Base-by-base conservation (phyloP, 2,797 vertebrate species). In the Helarctos malayanus region DNA sequence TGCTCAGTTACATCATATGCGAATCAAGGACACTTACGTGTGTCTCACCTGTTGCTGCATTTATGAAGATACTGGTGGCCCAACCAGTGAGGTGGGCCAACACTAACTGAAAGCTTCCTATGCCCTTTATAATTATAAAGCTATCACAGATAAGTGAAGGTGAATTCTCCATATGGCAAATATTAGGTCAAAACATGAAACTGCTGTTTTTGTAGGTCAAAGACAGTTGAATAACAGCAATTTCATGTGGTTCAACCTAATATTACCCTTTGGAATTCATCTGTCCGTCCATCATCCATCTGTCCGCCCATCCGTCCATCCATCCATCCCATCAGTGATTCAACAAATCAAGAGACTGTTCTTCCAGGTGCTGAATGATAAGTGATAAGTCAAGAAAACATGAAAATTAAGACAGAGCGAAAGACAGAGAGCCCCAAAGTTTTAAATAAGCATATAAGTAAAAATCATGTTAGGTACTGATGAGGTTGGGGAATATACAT, bases 101-200 rank as follows among this genome's bases (percentile, higher is more conserved):
- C 56, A 63, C n/a, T 21, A 59, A 45, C n/a, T 8, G 4, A 47
- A 35, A 32, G 19, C 38, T 41, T 89, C 41, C 49, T 73, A 14
- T 15, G 3, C 3, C 14, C 45, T 93, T 85, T 78, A 75, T 69
- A 76, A 61, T 90, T 89, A 49, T 71, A 78, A 57, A 29, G 89
- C 63, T 95, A 21, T 84, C 32, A 18, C n/a, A 94, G 8, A 6
- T 57, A 78, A 94, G 82, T 82, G 73, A 79, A 85, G 5, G 56
- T 89, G 56, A 87, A 45, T 41, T 75, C 29, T 19, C 23, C 59
- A 56, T 47, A 59, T 89, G 52, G 75, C 49, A 91, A 56, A 69
- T 63, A 69, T 86, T 57, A 94, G 52, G 35, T 89, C 75, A 83
- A 45, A 91, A 63, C 35, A 57, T 81, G 78, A 93, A 71, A 76